Percentiles rank a stretch among this genome's conserved stretches.
Evolutionary conservation across 1,140 invertebrate species (phyloP).

Genomic region (Eumaeus atala): DNA sequence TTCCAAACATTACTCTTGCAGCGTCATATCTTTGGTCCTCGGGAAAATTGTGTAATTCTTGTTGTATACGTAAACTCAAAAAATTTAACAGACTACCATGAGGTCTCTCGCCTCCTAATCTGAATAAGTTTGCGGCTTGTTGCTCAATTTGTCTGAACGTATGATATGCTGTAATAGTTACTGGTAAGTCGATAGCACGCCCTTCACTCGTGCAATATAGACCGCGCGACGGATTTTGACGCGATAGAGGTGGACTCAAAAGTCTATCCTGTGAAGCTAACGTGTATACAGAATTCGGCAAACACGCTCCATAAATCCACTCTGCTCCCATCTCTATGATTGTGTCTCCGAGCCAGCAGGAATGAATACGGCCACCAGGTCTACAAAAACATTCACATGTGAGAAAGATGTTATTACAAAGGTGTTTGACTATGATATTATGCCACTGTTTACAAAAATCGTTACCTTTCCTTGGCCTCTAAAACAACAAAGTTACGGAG

Average conservation of each 20-base stretch:
- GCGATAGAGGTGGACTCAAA: conserved; percentile 70
- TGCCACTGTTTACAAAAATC: neutral
- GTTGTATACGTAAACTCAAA: conserved; percentile 78
- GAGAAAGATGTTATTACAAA: too few species aligned
- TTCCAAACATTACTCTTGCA: conserved; percentile 78
- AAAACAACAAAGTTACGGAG: conserved; percentile 80
- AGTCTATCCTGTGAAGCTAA: conserved; percentile 79
- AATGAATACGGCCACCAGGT: conserved; percentile 83
- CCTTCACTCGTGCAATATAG: conserved; percentile 81
- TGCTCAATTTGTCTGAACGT: conserved; percentile 78
- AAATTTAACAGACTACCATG: conserved; percentile 79
- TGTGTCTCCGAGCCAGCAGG: conserved; percentile 82
- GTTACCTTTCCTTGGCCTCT: conserved; percentile 83
- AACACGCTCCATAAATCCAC: conserved; percentile 77
- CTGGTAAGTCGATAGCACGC: conserved; percentile 76
- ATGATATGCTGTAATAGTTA: conserved; percentile 78
- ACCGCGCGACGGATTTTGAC: conserved; percentile 69
- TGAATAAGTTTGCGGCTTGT: conserved; percentile 77
- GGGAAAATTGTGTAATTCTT: conserved; percentile 79
- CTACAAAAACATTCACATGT: conserved; percentile 31
- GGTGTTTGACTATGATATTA: too few species aligned
- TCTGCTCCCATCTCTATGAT: conserved; percentile 83
- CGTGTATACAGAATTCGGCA: conserved; percentile 79
- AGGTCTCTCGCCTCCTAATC: conserved; percentile 74
- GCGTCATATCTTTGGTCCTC: conserved; percentile 81